Evolutionary conservation across 2,888 invertebrate species (phyloP).

Genomic region (Erynnis tages): DNA sequence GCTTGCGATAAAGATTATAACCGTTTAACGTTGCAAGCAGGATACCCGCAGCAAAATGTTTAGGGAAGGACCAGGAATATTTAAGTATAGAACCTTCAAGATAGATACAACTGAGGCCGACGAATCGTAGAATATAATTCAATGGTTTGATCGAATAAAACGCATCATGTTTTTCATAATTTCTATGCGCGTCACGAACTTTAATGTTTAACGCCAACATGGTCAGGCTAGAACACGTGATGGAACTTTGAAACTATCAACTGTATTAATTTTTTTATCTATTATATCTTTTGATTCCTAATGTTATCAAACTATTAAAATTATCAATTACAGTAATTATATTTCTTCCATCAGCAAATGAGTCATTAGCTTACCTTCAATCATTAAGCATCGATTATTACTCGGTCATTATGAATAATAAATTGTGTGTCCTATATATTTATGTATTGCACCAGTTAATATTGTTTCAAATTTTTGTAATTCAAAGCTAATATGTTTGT

Average conservation of each 20-base stretch:
- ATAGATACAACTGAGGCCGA: slow-evolving; percentile 5
- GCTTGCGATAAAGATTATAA: slow-evolving; percentile 1
- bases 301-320: no score
- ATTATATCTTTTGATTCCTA: no score
- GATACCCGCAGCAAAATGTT: neutral
- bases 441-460: no score
- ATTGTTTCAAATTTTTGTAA: no score
- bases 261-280: neutral
- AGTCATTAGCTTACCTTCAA: no score
- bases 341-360: no score
- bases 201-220: slow-evolving; percentile 3
- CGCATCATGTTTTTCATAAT: neutral
- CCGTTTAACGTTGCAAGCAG: neutral
- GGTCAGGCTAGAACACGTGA: neutral
- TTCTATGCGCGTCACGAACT: neutral
- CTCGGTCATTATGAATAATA: no score
- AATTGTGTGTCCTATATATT: no score
- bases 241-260: neutral
- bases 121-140: neutral
- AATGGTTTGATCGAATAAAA: neutral
- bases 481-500: no score
- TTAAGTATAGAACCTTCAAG: neutral
- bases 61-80: neutral
- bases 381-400: no score
- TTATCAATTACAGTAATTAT: no score